A percentile compares a stretch with the other conserved stretches of the same genome.
Conservation (phyloP, 2,888 invertebrate species). For the Craniophora ligustri region DNA sequence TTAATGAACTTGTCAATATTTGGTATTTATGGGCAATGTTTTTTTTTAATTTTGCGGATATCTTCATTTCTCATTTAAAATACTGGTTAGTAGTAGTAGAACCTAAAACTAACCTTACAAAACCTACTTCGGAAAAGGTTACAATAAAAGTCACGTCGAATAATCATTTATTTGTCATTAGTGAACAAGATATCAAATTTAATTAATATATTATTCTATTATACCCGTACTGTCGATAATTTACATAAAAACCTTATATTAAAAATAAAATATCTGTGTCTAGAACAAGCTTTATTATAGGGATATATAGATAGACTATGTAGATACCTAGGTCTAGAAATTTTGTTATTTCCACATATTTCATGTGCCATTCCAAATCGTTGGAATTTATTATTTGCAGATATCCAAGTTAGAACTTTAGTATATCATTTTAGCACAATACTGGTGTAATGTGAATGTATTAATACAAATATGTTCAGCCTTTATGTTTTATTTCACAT, state of each 20-base stretch:
- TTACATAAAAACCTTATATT: slow-evolving; percentile 14
- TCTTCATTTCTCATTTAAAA: too few relatives aligned
- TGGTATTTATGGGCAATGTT: too few relatives aligned
- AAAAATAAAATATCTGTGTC: slow-evolving; percentile 13
- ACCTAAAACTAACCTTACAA: too few relatives aligned
- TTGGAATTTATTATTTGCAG: slow-evolving; percentile 44
- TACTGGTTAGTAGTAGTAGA: too few relatives aligned
- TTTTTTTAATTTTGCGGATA: too few relatives aligned
- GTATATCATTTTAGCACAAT: slow-evolving; percentile 27
- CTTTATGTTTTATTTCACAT: slow-evolving; percentile 3
- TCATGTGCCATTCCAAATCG: slow-evolving; percentile 47
- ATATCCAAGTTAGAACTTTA: slow-evolving; percentile 28
- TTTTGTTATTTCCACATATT: slow-evolving; percentile 51
- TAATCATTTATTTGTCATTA: too few relatives aligned
- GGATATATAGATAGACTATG: slow-evolving; percentile 19
- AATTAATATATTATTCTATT: too few relatives aligned
- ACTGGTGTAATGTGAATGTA: slow-evolving; percentile 15
- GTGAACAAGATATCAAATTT: too few relatives aligned
- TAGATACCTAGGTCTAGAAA: slow-evolving; percentile 48
- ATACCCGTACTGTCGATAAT: slow-evolving; percentile 11
- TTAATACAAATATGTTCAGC: background rate
- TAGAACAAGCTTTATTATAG: slow-evolving; percentile 36
- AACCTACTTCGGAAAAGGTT: too few relatives aligned
- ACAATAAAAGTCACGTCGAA: too few relatives aligned
- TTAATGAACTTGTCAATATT: too few relatives aligned